A percentile compares a stretch with the other conserved stretches of the same genome.
Evolutionary conservation across 53 echinoderm and acorn worm species (phyloP).

Genomic region (Astropecten irregularis): DNA sequence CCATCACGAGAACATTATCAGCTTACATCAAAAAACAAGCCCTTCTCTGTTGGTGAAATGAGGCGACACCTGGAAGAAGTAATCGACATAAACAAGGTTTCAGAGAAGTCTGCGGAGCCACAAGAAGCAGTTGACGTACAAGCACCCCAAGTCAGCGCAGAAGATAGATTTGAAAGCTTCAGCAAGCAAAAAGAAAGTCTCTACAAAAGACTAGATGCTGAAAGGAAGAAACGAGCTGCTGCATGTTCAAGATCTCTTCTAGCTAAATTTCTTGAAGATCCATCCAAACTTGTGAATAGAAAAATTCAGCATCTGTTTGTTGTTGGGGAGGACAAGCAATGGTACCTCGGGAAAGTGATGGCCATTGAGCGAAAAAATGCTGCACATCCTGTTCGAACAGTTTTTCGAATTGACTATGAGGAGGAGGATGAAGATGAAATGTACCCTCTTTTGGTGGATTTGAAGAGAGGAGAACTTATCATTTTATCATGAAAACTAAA

Average conservation of each 20-base stretch:
- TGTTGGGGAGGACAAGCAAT: too few species aligned
- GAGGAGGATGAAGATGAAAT: too few species aligned
- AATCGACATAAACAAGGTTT: neutral
- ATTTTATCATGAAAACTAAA: too few species aligned
- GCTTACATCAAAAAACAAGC: too few species aligned
- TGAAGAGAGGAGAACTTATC: too few species aligned
- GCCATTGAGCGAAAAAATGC: neutral
- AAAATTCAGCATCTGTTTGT: too few species aligned
- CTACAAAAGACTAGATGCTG: too few species aligned
- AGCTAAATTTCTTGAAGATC: neutral
- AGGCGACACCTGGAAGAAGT: neutral
- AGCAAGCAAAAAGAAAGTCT: too few species aligned
- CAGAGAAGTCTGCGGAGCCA: neutral
- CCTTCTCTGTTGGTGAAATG: slow-evolving; percentile 3
- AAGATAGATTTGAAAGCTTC: too few species aligned
- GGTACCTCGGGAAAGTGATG: neutral
- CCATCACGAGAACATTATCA: neutral
- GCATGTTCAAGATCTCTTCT: neutral
- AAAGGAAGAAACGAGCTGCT: neutral
- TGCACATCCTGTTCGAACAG: neutral
- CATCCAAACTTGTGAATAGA: neutral
- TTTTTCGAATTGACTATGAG: neutral
- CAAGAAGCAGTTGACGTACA: too few species aligned
- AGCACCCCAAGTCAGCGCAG: too few species aligned
- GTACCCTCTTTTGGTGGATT: too few species aligned